phyloP scores from a whole-genome alignment of 2,888 invertebrate genomes.

The Phyllotreta striolata region DNA sequence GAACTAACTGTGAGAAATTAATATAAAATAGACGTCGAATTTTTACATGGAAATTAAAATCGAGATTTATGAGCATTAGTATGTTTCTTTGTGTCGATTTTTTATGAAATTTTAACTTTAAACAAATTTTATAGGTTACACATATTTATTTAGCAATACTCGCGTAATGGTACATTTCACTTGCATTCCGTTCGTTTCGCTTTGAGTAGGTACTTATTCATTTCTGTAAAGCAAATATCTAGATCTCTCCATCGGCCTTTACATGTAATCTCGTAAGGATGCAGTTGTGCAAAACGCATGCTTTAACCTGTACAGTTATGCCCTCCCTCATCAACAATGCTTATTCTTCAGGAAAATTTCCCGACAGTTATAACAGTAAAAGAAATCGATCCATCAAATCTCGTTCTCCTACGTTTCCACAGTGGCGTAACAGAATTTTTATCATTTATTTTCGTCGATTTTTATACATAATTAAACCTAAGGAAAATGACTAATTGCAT shows the following conservation, averaged over 20 bases:
- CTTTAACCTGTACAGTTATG: slow-evolving; percentile 25
- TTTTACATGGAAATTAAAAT: slow-evolving; percentile 10
- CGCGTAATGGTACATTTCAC: too few species aligned
- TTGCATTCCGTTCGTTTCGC: too few species aligned
- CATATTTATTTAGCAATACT: too few species aligned
- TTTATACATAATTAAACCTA: too few species aligned
- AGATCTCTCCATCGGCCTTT: slow-evolving; percentile 6
- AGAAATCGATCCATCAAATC: slow-evolving; percentile 27
- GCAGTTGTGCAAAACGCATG: slow-evolving; percentile 19
- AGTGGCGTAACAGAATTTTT: slow-evolving; percentile 2
- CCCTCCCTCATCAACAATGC: slow-evolving; percentile 22
- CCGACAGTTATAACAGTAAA: slow-evolving; percentile 26
- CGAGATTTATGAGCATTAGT: neutral
- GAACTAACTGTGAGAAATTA: slow-evolving; percentile 8
- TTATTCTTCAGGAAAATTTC: slow-evolving; percentile 20
- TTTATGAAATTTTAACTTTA: too few species aligned
- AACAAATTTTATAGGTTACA: too few species aligned
- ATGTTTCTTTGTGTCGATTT: too few species aligned
- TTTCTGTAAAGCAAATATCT: slow-evolving; percentile 1
- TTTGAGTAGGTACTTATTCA: too few species aligned
- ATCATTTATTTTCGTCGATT: neutral
- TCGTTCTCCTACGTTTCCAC: slow-evolving; percentile 12
- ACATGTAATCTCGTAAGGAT: slow-evolving; percentile 2
- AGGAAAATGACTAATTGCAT: too few species aligned
- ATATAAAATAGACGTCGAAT: neutral